Evolutionary conservation across 1,140 invertebrate genomes (phyloP), one percentile per base, ranked within the genome.

Genomic region (Bathynomus jamesi): DNA sequence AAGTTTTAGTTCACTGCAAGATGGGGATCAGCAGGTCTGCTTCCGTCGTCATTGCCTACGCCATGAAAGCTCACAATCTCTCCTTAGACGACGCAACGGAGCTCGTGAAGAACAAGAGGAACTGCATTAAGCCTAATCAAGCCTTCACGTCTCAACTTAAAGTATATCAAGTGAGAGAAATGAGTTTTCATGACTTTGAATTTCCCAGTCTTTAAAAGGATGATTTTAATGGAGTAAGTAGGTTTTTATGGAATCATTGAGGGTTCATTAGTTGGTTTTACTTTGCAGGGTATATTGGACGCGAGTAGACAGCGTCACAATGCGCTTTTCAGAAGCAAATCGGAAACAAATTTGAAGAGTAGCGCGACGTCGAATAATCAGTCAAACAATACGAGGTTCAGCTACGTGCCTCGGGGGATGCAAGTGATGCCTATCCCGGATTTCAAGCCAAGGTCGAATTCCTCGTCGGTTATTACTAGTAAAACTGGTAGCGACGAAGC

Each of bases 21-120:
- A 98, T 98, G 95, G 96, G 96, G 5, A 92, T 99, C n/a, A 97
- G 95, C 81, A 85, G 95, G 63, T 99, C 96, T 3, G 96, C 96
- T 1, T 97, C 95, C 0, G 96, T 98, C 13, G 96, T 99, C 7
- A 96, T 98, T 76, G 95, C 96, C 0, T 98, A 96, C 82, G 91
- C 93, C 4, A 98, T 98, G 96, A 98, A 98, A 82, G 94, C 95
- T 8, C 93, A 94, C 81, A 92, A 93, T 80, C 96, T 93, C 94
- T 89, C 93, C 78, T 90, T 98, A 77, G 87, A 91, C 27, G 88
- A 92, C 78, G 95, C 96, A 0, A 85, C 94, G 76, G 87, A 91
- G 67, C 91, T 93, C 83, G 95, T 98, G 0, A 95, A 95, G 82
- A 86, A 90, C 46, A 94, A 92, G 80, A 85, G 96, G 24, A 92